These are phyloP conservation scores for Cerastoderma edule DNA, from an alignment of 2,888 invertebrate genomes.

Conservation along the genomic window DNA sequence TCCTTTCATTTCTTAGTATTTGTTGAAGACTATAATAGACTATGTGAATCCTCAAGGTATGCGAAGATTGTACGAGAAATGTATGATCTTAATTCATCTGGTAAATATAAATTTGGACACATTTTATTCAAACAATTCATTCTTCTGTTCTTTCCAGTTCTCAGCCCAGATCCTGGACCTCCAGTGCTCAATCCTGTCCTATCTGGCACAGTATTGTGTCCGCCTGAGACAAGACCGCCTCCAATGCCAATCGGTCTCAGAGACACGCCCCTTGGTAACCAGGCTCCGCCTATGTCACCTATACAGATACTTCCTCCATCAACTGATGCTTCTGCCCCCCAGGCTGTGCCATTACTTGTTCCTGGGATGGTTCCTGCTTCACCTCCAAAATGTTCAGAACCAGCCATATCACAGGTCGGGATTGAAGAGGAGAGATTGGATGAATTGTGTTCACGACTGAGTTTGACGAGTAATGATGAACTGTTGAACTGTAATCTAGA, in stretches of 20 bases:
- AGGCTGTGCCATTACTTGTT: constrained; percentile 74
- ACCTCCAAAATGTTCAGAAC: constrained; percentile 38
- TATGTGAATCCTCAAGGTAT: too few species aligned
- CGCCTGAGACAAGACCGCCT: constrained; percentile 24
- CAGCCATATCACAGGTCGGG: constrained; percentile 4
- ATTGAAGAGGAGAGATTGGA: constrained; percentile 57
- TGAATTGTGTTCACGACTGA: constrained; percentile 63
- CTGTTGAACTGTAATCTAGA: constrained; percentile 34
- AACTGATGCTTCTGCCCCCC: constrained; percentile 66
- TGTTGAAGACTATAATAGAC: too few species aligned
- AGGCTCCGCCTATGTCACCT: constrained; percentile 52
- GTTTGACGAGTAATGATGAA: constrained; percentile 49
- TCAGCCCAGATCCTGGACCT: constrained; percentile 49
- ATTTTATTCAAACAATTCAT: too few species aligned
- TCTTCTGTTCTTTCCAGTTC: constrained; percentile 35
- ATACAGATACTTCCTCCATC: constrained; percentile 73
- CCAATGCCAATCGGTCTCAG: constrained; percentile 44
- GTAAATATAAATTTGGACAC: too few species aligned
- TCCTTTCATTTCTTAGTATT: too few species aligned
- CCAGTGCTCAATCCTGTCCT: constrained; percentile 56
- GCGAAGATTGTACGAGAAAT: too few species aligned
- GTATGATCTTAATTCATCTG: too few species aligned
- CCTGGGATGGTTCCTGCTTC: constrained; percentile 61
- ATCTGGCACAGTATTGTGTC: constrained; percentile 41
- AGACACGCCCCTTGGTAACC: constrained; percentile 59